Base-by-base conservation (phyloP, 64 coral and sea anemone species). In the Acropora yongei region DNA sequence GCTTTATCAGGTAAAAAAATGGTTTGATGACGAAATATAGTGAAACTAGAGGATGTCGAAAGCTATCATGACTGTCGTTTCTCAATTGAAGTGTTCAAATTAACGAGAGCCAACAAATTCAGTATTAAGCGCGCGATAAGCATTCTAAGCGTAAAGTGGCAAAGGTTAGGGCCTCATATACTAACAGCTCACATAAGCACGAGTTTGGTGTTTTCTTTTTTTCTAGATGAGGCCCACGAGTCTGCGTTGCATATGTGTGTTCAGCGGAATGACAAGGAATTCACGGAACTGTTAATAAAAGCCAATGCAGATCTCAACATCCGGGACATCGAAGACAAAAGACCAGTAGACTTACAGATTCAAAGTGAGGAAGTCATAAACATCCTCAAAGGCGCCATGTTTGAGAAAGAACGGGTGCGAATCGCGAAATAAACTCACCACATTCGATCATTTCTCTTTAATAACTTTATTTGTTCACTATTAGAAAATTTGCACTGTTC, bases 241-340 rank as follows among this genome's bases (percentile, higher is more conserved):
- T 77, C 86, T 9, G 20, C 86, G 44, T 78, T 88, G 58, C 86
- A 88, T 73, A 77, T 88, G 86, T 77, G 86, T 57, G 75, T 88
- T 1, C 86, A 76, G 20, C 45, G 57, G 19, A 18, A 77, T 40
- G 86, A 88, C 75, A 78, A 30, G 2, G 12, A 58, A 20, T 88
- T 88, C 18, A 75, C 75, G 50, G 77, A 88, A 20, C 20, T 88
- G 12, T 49, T 88, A 19, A 16, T 88, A 3, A 78, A 76, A 66
- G 86, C 86, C 18, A 78, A 78, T 7, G 86, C 86, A 43, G 86
- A 88, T 47, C 86, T 78, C 10, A 77, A 44, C 57, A 76, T 76
- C 72, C 50, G 57, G 57, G 86, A 88, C 51, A 75, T 11, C 9
- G 44, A 39, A 12, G 86, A 57, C 1, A 77, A 88, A 5, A 73